Evolutionary conservation across 2,888 invertebrate genomes (phyloP).

Genomic region (Elegia similella): DNA sequence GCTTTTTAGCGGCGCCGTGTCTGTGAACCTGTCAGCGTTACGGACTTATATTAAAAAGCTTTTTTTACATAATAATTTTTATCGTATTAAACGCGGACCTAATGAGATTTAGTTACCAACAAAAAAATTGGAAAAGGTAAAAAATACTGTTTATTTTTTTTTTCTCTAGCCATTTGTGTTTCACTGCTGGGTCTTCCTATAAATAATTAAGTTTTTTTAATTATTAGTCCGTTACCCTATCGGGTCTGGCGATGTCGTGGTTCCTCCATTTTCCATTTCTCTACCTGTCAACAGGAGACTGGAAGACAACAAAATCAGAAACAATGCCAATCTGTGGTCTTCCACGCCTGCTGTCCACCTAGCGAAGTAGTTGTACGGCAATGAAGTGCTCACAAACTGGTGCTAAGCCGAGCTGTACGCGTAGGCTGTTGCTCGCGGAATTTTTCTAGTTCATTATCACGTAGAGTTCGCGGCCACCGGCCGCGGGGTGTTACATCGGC

Average conservation of each 20-base stretch:
- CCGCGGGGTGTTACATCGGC: not conserved
- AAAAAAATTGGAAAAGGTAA: too few relatives aligned
- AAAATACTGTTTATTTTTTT: too few relatives aligned
- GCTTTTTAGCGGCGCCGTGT: not conserved
- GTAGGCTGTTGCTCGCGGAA: not conserved
- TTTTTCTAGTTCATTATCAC: not conserved
- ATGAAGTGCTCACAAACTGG: slow-evolving; percentile 53
- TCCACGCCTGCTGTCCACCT: slow-evolving; percentile 1
- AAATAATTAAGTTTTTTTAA: too few relatives aligned
- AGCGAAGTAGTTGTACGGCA: slow-evolving; percentile 24
- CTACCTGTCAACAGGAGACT: not conserved
- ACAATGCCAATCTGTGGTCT: not conserved
- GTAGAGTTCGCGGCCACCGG: not conserved
- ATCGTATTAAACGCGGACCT: too few relatives aligned
- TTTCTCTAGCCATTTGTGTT: too few relatives aligned
- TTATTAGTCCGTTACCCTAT: not conserved
- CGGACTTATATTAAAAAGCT: too few relatives aligned
- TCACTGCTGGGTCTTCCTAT: too few relatives aligned
- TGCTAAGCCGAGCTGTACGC: slow-evolving; percentile 42
- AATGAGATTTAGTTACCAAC: too few relatives aligned
- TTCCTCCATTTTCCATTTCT: slow-evolving; percentile 3
- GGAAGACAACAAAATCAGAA: not conserved
- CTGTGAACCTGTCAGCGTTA: not conserved
- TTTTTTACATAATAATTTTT: too few relatives aligned
- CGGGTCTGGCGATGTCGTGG: not conserved